These are phyloP conservation scores for Rhegmatorhina hoffmannsi DNA, from an alignment of 2,113 vertebrate species.

Conservation along the genomic window DNA sequence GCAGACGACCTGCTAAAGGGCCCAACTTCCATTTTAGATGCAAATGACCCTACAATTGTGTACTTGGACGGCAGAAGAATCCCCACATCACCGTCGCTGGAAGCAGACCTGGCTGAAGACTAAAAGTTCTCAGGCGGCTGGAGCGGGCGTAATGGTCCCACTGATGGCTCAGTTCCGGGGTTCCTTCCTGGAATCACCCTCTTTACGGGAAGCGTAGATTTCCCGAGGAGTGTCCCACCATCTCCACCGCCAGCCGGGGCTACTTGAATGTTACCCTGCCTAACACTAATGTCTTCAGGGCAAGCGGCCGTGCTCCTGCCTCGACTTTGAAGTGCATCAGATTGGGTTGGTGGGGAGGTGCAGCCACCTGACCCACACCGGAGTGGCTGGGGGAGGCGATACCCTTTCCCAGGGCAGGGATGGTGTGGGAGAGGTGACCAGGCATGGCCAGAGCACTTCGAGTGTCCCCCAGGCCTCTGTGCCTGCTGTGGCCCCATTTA, in stretches of 20 bases:
- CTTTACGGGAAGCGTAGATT: conserved; percentile 21
- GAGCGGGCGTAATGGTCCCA: conserved; percentile 4
- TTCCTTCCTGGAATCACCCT: conserved; percentile 24
- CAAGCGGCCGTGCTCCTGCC: not conserved
- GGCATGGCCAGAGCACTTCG: accelerated
- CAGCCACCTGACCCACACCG: not conserved
- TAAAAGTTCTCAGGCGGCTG: conserved; percentile 7
- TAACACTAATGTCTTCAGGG: conserved; percentile 21
- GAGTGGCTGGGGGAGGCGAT: not conserved
- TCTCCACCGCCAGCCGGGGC: not conserved
- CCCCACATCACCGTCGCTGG: not conserved
- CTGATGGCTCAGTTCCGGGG: conserved; percentile 8
- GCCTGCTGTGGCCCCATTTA: accelerated
- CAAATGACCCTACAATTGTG: conserved; percentile 58
- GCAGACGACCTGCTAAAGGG: conserved; percentile 33
- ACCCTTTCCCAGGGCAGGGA: not conserved
- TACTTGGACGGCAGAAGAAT: conserved; percentile 27
- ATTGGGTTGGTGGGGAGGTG: not conserved
- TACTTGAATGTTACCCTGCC: not conserved
- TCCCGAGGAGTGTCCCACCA: not conserved
- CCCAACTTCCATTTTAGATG: conserved; percentile 41
- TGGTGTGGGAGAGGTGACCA: not conserved
- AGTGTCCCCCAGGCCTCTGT: accelerated
- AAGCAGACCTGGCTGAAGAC: conserved; percentile 16
- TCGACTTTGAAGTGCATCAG: conserved; percentile 60